A percentile compares a stretch with the other conserved stretches of the same genome.
Conservation (phyloP, 64 coral and sea anemone genomes). For the Orbicella faveolata region DNA sequence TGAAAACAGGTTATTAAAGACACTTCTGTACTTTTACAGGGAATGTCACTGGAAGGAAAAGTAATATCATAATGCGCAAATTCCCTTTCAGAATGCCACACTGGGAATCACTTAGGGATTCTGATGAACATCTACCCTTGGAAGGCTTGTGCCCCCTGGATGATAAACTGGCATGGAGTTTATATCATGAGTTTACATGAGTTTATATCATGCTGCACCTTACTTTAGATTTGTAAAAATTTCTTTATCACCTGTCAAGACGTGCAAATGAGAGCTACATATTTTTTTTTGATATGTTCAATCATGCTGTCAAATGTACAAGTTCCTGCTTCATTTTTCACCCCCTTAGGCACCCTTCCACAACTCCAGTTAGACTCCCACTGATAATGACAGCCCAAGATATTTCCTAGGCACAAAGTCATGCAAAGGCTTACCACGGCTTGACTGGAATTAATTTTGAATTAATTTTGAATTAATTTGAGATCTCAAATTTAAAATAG, state of each 20-base stretch:
- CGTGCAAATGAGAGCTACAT: not conserved
- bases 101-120: not conserved
- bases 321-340: not conserved
- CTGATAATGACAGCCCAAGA: not conserved
- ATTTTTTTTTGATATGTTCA: not conserved
- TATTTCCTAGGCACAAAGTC: not conserved
- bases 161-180: not conserved
- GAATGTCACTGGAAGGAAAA: no score
- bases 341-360: not conserved
- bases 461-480: not conserved
- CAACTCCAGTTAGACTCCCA: conserved; percentile 5
- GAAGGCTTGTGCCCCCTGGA: conserved; percentile 24
- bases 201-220: no score
- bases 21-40: no score
- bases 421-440: not conserved
- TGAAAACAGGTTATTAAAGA: no score
- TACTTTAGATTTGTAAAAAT: not conserved
- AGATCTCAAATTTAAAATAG: no score
- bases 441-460: conserved; percentile 4
- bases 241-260: not conserved
- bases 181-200: no score
- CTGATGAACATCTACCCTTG: not conserved
- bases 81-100: no score
- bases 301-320: not conserved
- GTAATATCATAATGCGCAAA: no score